phyloP scores from a whole-genome alignment of 2,888 invertebrate species.

The Chrysolina oricalcia region DNA sequence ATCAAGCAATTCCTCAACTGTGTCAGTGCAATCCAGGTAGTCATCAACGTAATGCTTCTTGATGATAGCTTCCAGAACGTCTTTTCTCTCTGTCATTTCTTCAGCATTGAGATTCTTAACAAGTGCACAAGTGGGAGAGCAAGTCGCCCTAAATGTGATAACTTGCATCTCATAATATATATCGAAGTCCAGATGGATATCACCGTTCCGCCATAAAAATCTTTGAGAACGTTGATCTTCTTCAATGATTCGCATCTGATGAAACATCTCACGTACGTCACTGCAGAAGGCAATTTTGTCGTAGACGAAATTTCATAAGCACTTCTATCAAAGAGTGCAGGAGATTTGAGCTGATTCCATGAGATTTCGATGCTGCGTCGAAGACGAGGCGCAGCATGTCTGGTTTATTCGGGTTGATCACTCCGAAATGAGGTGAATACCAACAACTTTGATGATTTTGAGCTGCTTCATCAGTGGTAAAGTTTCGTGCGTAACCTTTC shows the following conservation, averaged over 20 bases:
- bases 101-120: neutral
- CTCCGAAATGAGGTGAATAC: no score
- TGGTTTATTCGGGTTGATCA: no score
- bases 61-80: neutral
- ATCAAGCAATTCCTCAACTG: no score
- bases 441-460: neutral
- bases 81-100: neutral
- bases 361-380: no score
- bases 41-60: no score
- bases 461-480: neutral
- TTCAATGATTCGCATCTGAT: neutral
- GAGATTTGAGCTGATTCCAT: slow-evolving; percentile 31
- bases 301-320: slow-evolving; percentile 9
- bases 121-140: neutral
- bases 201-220: neutral
- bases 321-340: slow-evolving; percentile 29
- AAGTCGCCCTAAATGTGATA: neutral
- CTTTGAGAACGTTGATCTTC: neutral
- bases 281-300: neutral
- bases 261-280: neutral
- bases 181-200: neutral
- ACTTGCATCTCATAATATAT: neutral
- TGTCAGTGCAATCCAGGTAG: no score
- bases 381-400: no score
- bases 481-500: neutral